These are phyloP conservation scores for Graptemys geographica DNA, from an alignment of 2,797 vertebrate species.

Conservation along the genomic window DNA sequence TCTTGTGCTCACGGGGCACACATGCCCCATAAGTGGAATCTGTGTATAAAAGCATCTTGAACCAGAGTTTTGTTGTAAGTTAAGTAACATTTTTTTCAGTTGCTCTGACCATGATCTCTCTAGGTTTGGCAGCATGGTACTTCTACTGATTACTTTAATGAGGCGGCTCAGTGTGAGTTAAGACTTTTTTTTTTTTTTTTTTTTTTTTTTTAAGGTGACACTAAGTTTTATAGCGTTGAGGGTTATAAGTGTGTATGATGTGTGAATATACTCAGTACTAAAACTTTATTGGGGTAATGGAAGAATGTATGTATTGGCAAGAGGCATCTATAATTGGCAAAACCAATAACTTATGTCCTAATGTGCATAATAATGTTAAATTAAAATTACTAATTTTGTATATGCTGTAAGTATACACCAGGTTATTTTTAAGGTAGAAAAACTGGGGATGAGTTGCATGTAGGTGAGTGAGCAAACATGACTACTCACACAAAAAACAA, in stretches of 20 bases:
- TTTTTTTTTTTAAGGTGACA: too few relatives aligned
- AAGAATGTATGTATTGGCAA: not conserved
- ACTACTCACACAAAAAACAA: too few relatives aligned
- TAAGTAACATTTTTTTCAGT: not conserved
- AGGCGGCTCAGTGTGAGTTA: not conserved
- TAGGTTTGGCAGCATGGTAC: not conserved
- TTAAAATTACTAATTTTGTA: not conserved
- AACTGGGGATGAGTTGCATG: not conserved
- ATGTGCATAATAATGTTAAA: not conserved
- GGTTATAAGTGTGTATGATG: not conserved
- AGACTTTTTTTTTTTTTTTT: too few relatives aligned
- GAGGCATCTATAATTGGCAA: not conserved
- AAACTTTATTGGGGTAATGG: not conserved
- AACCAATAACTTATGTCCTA: not conserved
- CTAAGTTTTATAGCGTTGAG: not conserved
- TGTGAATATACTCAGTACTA: not conserved
- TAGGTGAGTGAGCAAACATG: not conserved
- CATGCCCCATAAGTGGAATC: not conserved
- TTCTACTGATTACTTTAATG: not conserved
- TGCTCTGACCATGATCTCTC: not conserved
- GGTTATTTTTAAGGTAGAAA: not conserved
- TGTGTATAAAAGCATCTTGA: not conserved
- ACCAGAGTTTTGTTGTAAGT: not conserved
- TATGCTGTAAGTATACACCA: not conserved
- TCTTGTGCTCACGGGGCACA: not conserved